Conservation (phyloP, 1,140 invertebrate genomes). For the Notospermus geniculatus region DNA sequence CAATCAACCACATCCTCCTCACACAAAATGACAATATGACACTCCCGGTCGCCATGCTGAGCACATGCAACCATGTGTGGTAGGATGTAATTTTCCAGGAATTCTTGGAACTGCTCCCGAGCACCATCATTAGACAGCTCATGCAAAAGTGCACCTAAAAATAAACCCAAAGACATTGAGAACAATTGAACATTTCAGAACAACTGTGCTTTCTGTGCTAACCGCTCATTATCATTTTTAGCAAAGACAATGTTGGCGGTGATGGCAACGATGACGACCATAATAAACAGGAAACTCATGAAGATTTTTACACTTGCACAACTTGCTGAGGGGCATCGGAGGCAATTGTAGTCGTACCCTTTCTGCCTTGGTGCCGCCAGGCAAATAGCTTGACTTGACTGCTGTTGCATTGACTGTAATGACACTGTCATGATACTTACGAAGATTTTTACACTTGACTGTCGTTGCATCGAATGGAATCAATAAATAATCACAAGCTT, state of each 20-base stretch:
- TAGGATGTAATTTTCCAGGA: slow-evolving; percentile 91
- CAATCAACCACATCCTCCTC: slow-evolving; percentile 97
- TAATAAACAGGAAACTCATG: no score
- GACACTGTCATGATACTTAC: slow-evolving; percentile 62
- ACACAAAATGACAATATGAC: slow-evolving; percentile 85
- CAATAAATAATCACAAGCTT: slow-evolving; percentile 97
- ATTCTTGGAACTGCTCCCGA: slow-evolving; percentile 91
- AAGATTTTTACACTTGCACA: no score
- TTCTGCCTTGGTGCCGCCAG: slow-evolving; percentile 7
- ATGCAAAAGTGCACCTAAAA: slow-evolving; percentile 86
- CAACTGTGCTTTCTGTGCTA: no score
- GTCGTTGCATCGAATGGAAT: slow-evolving; percentile 96
- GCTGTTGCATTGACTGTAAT: slow-evolving; percentile 7
- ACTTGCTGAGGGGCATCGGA: no score
- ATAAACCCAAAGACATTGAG: no score
- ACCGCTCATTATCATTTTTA: no score
- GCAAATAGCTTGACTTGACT: slow-evolving; percentile 1
- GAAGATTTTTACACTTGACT: slow-evolving; percentile 90
- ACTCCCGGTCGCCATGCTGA: slow-evolving; percentile 65
- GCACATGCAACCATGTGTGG: slow-evolving; percentile 96
- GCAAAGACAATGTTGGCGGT: no score
- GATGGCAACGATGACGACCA: no score
- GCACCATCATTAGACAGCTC: slow-evolving; percentile 99
- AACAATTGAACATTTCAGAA: no score
- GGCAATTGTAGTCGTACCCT: background rate